These are phyloP conservation scores for Dendroctonus ponderosae DNA, from an alignment of 1,140 invertebrate species.

Conservation along the genomic window DNA sequence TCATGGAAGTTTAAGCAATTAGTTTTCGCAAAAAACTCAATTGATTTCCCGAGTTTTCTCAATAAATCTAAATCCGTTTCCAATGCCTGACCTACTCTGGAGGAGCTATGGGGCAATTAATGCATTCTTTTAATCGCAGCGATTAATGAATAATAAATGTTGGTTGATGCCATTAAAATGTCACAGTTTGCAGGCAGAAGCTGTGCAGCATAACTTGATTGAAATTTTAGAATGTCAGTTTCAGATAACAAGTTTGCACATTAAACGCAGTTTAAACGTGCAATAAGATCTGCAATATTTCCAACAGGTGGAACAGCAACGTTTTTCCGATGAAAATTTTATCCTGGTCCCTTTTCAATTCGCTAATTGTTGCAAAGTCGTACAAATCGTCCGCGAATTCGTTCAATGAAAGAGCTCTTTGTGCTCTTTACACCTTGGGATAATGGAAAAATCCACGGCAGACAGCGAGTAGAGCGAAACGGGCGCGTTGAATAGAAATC, in stretches of 20 bases:
- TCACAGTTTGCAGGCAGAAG: too few species aligned
- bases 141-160: too few species aligned
- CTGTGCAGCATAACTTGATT: too few species aligned
- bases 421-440: constrained; percentile 7
- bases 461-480: constrained; percentile 2
- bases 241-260: not conserved
- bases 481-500: constrained; percentile 4
- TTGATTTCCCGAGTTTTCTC: too few species aligned
- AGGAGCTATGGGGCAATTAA: too few species aligned
- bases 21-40: too few species aligned
- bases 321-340: not conserved
- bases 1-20: too few species aligned
- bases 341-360: not conserved
- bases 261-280: not conserved
- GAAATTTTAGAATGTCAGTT: too few species aligned
- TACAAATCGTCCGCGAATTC: not conserved
- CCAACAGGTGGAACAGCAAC: not conserved
- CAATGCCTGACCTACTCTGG: too few species aligned
- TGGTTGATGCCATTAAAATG: too few species aligned
- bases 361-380: not conserved
- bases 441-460: constrained; percentile 7
- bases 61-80: too few species aligned
- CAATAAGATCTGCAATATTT: not conserved
- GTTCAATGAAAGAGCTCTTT: constrained; percentile 4
- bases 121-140: too few species aligned